Conservation (phyloP, 1,140 invertebrate genomes). For the Pseudobourletiella spinata region DNA sequence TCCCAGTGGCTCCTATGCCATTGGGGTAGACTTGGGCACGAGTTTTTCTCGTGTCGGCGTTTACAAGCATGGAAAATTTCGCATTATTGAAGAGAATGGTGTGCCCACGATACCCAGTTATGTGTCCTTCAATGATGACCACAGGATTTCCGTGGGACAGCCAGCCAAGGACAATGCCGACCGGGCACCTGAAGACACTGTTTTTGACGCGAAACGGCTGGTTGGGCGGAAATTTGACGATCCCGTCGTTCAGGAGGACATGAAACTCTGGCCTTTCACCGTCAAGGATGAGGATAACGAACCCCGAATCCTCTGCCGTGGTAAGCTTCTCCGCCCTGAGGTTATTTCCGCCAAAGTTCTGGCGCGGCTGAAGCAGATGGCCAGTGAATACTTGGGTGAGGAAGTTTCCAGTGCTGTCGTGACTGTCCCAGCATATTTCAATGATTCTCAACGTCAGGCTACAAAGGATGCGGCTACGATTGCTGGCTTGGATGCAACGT, state of each 20-base stretch:
- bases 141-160: slow-evolving; percentile 36
- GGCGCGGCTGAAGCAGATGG: slow-evolving; percentile 42
- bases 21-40: slow-evolving; percentile 94
- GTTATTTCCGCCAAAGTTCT: slow-evolving; percentile 48
- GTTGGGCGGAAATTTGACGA: slow-evolving; percentile 50
- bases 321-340: slow-evolving; percentile 45
- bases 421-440: slow-evolving; percentile 97
- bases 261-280: slow-evolving; percentile 44
- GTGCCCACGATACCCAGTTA: slow-evolving; percentile 39
- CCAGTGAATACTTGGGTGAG: slow-evolving; percentile 39
- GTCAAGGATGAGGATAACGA: background rate
- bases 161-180: slow-evolving; percentile 1
- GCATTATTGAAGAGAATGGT: background rate
- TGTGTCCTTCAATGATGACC: slow-evolving; percentile 50
- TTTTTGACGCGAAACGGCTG: slow-evolving; percentile 47
- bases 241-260: slow-evolving; percentile 45
- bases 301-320: slow-evolving; percentile 36
- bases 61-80: background rate
- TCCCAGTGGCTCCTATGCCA: slow-evolving; percentile 39
- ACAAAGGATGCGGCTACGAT: slow-evolving; percentile 85
- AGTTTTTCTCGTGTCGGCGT: slow-evolving; percentile 95
- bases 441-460: slow-evolving; percentile 93
- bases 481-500: slow-evolving; percentile 91
- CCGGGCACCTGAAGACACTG: slow-evolving; percentile 14
- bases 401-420: slow-evolving; percentile 90